These are phyloP conservation scores for Deladenus siricidicola DNA, from an alignment of 2,888 invertebrate species.

Conservation along the genomic window DNA sequence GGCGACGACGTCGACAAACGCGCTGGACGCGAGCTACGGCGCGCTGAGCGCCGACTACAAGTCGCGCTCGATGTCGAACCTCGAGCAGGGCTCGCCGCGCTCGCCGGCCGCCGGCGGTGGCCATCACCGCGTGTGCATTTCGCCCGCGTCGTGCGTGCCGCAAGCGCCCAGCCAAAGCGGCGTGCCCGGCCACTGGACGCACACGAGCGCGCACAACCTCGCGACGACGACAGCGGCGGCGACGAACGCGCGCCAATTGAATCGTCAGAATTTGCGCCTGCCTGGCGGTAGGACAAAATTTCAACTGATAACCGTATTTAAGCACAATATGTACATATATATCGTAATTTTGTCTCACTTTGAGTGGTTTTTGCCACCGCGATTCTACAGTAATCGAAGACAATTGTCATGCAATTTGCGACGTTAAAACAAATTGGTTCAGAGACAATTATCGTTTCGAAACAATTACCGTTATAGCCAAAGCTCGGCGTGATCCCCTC, in stretches of 20 bases:
- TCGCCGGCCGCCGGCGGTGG: not conserved
- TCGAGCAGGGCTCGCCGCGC: conserved; percentile 5
- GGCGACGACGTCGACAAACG: not conserved
- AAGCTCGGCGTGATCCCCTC: too few species aligned
- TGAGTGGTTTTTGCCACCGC: too few species aligned
- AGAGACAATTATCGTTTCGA: too few species aligned
- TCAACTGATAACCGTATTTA: too few species aligned
- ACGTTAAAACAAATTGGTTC: too few species aligned
- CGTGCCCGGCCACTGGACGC: not conserved
- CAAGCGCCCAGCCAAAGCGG: not conserved
- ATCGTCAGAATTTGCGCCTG: not conserved
- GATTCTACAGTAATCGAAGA: too few species aligned
- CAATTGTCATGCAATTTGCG: too few species aligned
- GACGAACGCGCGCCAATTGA: not conserved
- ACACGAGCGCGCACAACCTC: not conserved
- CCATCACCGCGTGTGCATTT: not conserved
- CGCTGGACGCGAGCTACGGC: not conserved
- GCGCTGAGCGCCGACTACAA: conserved; percentile 16
- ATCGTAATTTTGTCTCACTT: too few species aligned
- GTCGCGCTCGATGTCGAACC: conserved; percentile 19
- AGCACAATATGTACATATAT: too few species aligned
- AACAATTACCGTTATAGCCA: too few species aligned
- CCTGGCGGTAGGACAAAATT: too few species aligned
- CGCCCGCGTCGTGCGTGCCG: not conserved
- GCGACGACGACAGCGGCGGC: too few species aligned